A percentile compares a stretch with the other conserved stretches of the same genome.
Conservation (phyloP, 2,113 vertebrate species). For the Hippotragus niger region DNA sequence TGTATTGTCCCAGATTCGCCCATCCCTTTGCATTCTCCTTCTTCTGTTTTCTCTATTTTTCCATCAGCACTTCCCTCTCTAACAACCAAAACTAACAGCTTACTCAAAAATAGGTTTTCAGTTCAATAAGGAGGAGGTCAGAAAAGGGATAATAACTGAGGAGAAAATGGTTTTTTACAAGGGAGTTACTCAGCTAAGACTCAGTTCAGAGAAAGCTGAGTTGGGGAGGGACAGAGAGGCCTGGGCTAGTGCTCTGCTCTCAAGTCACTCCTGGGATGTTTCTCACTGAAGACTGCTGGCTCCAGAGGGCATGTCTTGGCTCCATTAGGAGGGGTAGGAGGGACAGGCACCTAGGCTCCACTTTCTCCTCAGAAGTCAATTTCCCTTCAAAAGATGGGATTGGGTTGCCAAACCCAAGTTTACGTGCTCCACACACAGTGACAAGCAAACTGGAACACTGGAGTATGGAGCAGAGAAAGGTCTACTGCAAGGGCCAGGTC, state of each 20-base stretch:
- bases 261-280: not conserved
- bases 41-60: not conserved
- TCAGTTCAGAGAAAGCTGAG: not conserved
- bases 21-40: not conserved
- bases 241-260: not conserved
- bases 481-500: not conserved
- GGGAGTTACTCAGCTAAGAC: not conserved
- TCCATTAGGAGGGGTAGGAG: not conserved
- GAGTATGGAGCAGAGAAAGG: not conserved
- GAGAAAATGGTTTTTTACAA: not conserved
- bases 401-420: not conserved
- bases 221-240: not conserved
- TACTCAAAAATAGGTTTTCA: not conserved
- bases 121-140: not conserved
- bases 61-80: not conserved
- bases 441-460: not conserved
- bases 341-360: not conserved
- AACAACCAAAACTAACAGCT: not conserved
- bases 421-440: not conserved
- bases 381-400: not conserved
- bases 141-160: not conserved
- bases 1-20: not conserved
- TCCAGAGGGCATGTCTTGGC: not conserved
- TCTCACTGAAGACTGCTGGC: rapidly evolving
- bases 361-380: not conserved